A percentile compares a stretch with the other conserved stretches of the same genome.
These are phyloP conservation scores for Cataglyphis livida DNA, from an alignment of 2,888 invertebrate genomes.

Conservation along the genomic window DNA sequence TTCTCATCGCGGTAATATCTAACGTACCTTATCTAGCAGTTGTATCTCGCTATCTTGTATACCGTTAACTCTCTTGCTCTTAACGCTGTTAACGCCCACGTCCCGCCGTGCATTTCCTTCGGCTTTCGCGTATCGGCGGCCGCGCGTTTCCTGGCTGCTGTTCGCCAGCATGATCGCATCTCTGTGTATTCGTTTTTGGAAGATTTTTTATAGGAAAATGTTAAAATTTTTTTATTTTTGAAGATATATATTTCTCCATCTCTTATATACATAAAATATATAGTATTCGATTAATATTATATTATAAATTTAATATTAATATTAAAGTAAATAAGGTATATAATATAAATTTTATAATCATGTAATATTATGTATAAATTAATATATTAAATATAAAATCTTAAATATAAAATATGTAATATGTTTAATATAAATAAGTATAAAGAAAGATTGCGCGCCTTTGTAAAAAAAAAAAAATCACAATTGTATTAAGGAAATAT, in stretches of 20 bases:
- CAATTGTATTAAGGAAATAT: neutral
- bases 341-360: neutral
- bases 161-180: neutral
- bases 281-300: neutral
- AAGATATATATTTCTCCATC: neutral
- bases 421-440: neutral
- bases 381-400: neutral
- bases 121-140: neutral
- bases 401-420: neutral
- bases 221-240: neutral
- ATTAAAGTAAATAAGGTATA: neutral
- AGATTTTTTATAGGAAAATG: neutral
- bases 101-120: neutral
- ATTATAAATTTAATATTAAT: neutral
- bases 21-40: conserved; percentile 43
- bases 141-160: neutral
- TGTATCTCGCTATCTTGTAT: conserved; percentile 28
- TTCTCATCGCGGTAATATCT: conserved; percentile 32
- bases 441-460: neutral
- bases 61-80: conserved; percentile 38
- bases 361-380: neutral
- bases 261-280: neutral
- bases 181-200: neutral
- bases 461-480: neutral
- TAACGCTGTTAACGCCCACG: conserved; percentile 33